Base-by-base conservation (phyloP, 2,113 vertebrate species). In the Spea multiplicata region DNA sequence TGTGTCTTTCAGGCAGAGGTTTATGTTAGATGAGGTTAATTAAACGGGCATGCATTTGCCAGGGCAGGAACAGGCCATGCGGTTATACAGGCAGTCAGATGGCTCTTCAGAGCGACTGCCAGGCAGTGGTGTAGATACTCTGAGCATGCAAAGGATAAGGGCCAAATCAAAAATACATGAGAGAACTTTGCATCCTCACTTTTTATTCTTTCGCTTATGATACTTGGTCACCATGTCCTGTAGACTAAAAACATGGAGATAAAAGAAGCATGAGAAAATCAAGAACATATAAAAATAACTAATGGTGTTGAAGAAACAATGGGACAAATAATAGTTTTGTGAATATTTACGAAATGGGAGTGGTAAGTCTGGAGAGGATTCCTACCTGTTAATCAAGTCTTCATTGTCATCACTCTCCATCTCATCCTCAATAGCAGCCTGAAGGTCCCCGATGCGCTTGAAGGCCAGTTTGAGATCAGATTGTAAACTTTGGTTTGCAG, bases 221-320 rank as follows among this genome's bases (percentile, higher is more conserved):
- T 97, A 98, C 88, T 98, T 99, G 93, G 94, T 93, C 94, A 98
- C 97, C 95, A 98, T 96, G 88, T 98, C 96, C 93, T 99, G 97
- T 86, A 98, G 93, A 95, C 97, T 98, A 90, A 87, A 90, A 88
- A 89, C 81, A 80, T 80, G 78, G 71, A 80, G 45, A 80, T 68
- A 74, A 81, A 83, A 75, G 68, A 84, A 49, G 70, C 49, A 81
- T 8, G 74, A 73, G 83, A 80, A 82, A 76, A 50, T 70, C 73
- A 75, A 73, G 48, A 53, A 55, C 55, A 66, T 52, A 59, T 8
- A 0, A 14, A n/a, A 4, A 75, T 66, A 30, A 57, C 47, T 10
- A 75, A 52, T 13, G 3, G 57, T 59, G 50, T 57, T 17, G 45
- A 3, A n/a, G 53, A 44, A 3, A 30, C 16, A 17, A 64, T 30